phyloP scores from a whole-genome alignment of 2,888 invertebrate genomes.

The Erebia epiphron region DNA sequence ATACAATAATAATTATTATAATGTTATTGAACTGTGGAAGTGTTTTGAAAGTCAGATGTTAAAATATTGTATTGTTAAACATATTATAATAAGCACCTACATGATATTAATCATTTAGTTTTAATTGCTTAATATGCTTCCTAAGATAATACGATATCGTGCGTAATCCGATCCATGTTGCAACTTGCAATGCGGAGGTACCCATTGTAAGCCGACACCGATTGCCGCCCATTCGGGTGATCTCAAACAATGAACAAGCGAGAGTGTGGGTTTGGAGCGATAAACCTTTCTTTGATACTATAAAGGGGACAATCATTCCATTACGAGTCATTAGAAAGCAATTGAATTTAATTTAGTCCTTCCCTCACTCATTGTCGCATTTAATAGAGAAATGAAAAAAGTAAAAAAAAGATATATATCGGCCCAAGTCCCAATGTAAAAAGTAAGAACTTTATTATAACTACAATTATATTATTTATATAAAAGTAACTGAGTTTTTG shows the following conservation, averaged over 20 bases:
- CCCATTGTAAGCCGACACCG: conserved; percentile 27
- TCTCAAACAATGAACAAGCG: conserved; percentile 36
- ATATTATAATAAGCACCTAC: background rate
- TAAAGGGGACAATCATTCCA: conserved; percentile 41
- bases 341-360: conserved; percentile 41
- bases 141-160: background rate
- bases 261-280: conserved; percentile 35
- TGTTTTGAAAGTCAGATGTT: background rate
- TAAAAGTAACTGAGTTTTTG: too few relatives aligned
- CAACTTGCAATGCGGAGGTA: conserved; percentile 18
- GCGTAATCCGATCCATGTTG: conserved; percentile 5
- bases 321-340: conserved; percentile 42
- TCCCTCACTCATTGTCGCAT: conserved; percentile 29
- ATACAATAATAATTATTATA: background rate
- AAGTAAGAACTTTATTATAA: too few relatives aligned
- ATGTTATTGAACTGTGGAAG: background rate
- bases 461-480: too few relatives aligned
- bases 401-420: background rate
- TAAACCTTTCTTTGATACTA: conserved; percentile 37
- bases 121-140: conserved; percentile 4
- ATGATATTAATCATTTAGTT: background rate
- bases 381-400: conserved; percentile 18
- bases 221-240: conserved; percentile 30
- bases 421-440: background rate
- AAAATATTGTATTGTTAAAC: background rate